phyloP scores from a whole-genome alignment of 2,113 vertebrate species.

The Pantherophis guttatus region DNA sequence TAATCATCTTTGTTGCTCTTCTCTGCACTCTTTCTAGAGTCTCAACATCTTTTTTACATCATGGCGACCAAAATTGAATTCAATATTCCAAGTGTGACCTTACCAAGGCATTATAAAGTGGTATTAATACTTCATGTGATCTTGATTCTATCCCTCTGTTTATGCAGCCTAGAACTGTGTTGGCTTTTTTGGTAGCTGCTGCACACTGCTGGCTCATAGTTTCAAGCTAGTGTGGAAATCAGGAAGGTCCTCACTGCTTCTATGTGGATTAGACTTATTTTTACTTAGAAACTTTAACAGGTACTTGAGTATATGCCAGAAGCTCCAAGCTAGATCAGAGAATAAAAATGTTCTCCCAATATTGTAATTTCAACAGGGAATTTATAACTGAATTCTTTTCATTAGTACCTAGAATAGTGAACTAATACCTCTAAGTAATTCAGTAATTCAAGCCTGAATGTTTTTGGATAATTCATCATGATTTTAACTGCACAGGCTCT shows the following conservation, averaged over 20 bases:
- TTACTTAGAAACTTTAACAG: neutral
- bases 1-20: too few species aligned
- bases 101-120: too few species aligned
- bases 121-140: too few species aligned
- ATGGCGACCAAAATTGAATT: too few species aligned
- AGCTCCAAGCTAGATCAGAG: neutral
- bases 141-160: too few species aligned
- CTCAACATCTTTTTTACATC: too few species aligned
- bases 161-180: too few species aligned
- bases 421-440: neutral
- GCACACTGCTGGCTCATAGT: too few species aligned
- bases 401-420: neutral
- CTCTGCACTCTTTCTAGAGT: too few species aligned
- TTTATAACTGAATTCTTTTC: neutral
- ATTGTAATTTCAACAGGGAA: neutral
- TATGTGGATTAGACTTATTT: neutral
- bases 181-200: too few species aligned
- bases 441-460: neutral
- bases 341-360: neutral
- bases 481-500: neutral
- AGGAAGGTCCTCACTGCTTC: neutral
- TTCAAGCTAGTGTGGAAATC: neutral
- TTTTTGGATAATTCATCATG: slow-evolving; percentile 1
- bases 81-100: too few species aligned
- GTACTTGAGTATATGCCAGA: neutral